phyloP scores from a whole-genome alignment of 2,888 invertebrate genomes.

The Andrena dorsata region DNA sequence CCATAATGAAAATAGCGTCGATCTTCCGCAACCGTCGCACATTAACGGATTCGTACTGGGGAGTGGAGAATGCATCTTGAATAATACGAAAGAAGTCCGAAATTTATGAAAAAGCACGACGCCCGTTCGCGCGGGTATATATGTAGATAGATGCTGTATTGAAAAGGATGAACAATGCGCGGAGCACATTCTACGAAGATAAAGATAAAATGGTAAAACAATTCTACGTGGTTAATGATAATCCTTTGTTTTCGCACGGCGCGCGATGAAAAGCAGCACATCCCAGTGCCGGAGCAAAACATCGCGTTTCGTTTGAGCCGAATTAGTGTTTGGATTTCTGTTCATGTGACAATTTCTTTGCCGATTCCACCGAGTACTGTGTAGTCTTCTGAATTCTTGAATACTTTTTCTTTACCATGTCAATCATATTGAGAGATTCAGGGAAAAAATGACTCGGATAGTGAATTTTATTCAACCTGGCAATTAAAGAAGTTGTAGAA shows the following conservation, averaged over 20 bases:
- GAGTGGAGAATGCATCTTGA: background rate
- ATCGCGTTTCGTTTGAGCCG: background rate
- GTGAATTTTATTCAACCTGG: background rate
- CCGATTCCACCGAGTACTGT: background rate
- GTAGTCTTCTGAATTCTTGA: background rate
- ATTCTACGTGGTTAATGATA: constrained; percentile 1
- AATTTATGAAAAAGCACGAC: background rate
- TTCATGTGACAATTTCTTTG: background rate
- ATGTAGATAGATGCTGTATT: background rate
- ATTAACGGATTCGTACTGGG: background rate
- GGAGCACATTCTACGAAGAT: constrained; percentile 5
- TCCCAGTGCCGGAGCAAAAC: constrained; percentile 8
- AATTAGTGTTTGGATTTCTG: background rate
- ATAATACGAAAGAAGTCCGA: background rate
- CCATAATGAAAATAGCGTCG: constrained; percentile 57
- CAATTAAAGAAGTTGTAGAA: constrained; percentile 5
- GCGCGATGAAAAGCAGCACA: background rate
- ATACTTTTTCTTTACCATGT: background rate
- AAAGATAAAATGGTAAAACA: background rate
- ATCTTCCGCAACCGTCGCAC: constrained; percentile 16
- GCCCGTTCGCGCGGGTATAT: background rate
- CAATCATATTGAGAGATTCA: background rate
- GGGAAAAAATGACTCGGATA: background rate
- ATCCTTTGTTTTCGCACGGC: constrained; percentile 5
- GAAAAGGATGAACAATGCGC: background rate